Evolutionary conservation across 2,113 vertebrate genomes (phyloP).

Genomic region (Herpetotheres cachinnans): DNA sequence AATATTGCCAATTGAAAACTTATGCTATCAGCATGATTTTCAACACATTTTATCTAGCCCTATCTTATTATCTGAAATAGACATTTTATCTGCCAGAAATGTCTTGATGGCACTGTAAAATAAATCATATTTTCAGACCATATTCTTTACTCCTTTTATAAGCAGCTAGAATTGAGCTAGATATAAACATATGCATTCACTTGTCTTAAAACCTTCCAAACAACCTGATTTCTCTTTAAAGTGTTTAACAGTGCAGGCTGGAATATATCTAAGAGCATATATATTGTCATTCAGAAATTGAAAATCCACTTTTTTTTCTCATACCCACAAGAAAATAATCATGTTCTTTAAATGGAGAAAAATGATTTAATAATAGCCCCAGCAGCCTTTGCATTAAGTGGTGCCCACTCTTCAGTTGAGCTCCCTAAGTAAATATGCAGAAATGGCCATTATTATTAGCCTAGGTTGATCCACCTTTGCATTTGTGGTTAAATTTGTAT

Average conservation of each 20-base stretch:
- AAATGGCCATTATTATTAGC: not conserved
- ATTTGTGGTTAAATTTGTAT: not conserved
- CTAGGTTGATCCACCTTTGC: not conserved
- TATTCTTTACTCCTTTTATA: not conserved
- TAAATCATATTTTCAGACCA: not conserved
- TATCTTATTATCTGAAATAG: not conserved
- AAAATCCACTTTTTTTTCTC: not conserved
- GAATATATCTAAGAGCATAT: not conserved
- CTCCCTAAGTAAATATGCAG: not conserved
- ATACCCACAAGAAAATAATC: not conserved
- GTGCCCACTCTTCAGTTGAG: not conserved
- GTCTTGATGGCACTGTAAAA: not conserved
- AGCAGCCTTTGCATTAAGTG: not conserved
- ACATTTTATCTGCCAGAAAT: not conserved
- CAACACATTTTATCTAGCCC: not conserved
- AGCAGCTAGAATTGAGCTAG: not conserved
- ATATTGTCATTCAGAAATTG: not conserved
- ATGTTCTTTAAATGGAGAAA: not conserved
- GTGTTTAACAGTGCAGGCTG: not conserved
- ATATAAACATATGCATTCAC: not conserved
- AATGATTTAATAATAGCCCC: not conserved
- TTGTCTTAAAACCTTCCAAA: not conserved
- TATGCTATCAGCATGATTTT: not conserved
- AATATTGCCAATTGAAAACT: not conserved
- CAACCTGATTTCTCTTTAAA: not conserved